Evolutionary conservation across 2,113 vertebrate genomes (phyloP), one percentile per base, ranked within the genome.

Genomic region (Centropus unirufus): DNA sequence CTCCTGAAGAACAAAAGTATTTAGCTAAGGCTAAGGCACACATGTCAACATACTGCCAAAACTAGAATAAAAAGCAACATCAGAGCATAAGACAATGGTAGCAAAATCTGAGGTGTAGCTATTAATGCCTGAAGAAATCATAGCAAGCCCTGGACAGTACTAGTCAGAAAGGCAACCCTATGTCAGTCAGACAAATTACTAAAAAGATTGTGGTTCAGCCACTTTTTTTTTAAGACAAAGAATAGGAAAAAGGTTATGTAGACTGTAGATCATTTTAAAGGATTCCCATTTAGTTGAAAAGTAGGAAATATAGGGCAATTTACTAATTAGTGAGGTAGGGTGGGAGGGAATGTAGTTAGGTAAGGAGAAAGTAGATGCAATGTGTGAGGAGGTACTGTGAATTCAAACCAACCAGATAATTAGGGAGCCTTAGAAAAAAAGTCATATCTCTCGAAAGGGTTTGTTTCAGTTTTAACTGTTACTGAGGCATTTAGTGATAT

Each of bases 101-200:
- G 46, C 29, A 78, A 74, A 75, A 70, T 69, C 34, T 51, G 19
- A 61, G 22, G 7, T 75, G 13, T 15, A 64, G 24, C 8, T 79
- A 27, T 29, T 30, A 64, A 17, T 58, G 21, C 36, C 54, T 86
- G 32, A 69, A 63, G 16, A 68, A 81, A 52, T 68, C 4, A 14
- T 66, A 86, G 40, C 12, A 78, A 82, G 12, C 18, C 10, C 62
- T 46, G 24, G 82, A 62, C 17, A n/a, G 9, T 42, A 42, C 9
- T 21, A 49, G 7, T 78, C n/a, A 54, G 24, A 64, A 49, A 15
- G 13, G 47, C 18, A 89, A 51, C 46, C 34, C 12, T 74, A 2
- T 27, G 21, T 69, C 2, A 0, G 34, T 47, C 23, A 69, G 42
- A 70, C 0, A 0, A n/a, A 34, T 26, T 74, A 66, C 14, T 12